phyloP scores from a whole-genome alignment of 2,888 invertebrate genomes.

The Volucella zonaria region DNA sequence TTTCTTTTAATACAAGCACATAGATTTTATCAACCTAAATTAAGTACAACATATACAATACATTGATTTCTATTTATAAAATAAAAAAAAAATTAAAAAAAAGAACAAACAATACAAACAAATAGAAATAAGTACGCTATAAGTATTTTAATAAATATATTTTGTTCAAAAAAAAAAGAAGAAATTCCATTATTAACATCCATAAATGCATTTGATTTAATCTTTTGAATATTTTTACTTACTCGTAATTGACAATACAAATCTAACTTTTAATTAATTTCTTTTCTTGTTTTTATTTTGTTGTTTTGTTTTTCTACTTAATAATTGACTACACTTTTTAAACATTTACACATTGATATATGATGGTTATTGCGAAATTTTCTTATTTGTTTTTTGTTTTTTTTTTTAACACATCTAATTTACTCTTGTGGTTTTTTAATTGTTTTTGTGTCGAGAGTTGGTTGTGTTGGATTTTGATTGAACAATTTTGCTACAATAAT shows the following conservation, averaged over 20 bases:
- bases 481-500: slow-evolving; percentile 14
- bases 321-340: slow-evolving; percentile 72
- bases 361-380: slow-evolving; percentile 34
- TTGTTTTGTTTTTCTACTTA: slow-evolving; percentile 10
- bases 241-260: slow-evolving; percentile 74
- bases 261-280: slow-evolving; percentile 62
- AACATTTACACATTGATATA: slow-evolving; percentile 69
- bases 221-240: slow-evolving; percentile 29
- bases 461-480: slow-evolving; percentile 45
- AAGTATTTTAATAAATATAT: slow-evolving; percentile 35
- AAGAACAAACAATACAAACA: slow-evolving; percentile 29
- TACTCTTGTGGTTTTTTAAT: slow-evolving; percentile 18
- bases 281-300: not conserved
- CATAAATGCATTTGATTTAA: slow-evolving; percentile 64
- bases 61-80: slow-evolving; percentile 13
- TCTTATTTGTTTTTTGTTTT: slow-evolving; percentile 26
- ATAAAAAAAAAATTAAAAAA: slow-evolving; percentile 26
- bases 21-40: slow-evolving; percentile 55
- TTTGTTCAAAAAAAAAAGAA: slow-evolving; percentile 38
- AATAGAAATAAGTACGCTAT: slow-evolving; percentile 66
- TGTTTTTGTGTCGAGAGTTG: slow-evolving; percentile 21
- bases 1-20: slow-evolving; percentile 36
- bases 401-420: slow-evolving; percentile 26
- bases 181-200: slow-evolving; percentile 52
- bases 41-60: slow-evolving; percentile 65